phyloP scores from a whole-genome alignment of 2,113 vertebrate genomes.

The Paradisaea rubra region DNA sequence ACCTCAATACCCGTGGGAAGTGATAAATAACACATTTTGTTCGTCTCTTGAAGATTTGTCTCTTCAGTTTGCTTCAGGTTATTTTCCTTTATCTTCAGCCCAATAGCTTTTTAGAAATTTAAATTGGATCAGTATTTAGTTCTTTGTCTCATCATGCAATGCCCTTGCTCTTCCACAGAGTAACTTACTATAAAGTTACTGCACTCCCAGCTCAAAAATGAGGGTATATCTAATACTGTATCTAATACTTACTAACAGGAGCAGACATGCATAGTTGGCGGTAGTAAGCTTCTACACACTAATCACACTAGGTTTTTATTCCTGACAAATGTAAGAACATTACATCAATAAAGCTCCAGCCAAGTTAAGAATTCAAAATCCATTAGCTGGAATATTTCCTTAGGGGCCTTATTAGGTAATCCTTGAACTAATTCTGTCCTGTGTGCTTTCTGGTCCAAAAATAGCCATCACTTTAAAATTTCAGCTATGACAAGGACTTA shows the following conservation, averaged over 20 bases:
- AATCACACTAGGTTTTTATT: neutral
- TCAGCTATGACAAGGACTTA: neutral
- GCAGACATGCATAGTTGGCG: neutral
- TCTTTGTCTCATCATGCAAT: neutral
- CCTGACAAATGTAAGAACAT: slow-evolving; percentile 22
- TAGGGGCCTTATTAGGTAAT: slow-evolving; percentile 32
- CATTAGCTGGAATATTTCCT: slow-evolving; percentile 50
- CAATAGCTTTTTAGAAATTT: neutral
- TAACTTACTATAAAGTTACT: neutral
- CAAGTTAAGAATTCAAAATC: slow-evolving; percentile 50
- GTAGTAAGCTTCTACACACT: neutral
- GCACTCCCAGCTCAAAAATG: neutral
- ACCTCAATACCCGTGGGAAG: neutral
- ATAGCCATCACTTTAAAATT: neutral
- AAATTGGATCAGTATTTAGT: neutral
- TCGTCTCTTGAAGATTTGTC: neutral
- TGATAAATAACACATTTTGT: neutral
- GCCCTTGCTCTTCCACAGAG: neutral
- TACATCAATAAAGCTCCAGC: slow-evolving; percentile 1
- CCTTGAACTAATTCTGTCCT: slow-evolving; percentile 29
- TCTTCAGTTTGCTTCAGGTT: neutral
- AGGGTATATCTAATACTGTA: neutral
- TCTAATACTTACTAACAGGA: neutral
- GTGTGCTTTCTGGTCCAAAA: slow-evolving; percentile 19
- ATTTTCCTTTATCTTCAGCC: neutral